Evolutionary conservation across 2,797 vertebrate species (phyloP).

Genomic region (Corythornis leucogaster): DNA sequence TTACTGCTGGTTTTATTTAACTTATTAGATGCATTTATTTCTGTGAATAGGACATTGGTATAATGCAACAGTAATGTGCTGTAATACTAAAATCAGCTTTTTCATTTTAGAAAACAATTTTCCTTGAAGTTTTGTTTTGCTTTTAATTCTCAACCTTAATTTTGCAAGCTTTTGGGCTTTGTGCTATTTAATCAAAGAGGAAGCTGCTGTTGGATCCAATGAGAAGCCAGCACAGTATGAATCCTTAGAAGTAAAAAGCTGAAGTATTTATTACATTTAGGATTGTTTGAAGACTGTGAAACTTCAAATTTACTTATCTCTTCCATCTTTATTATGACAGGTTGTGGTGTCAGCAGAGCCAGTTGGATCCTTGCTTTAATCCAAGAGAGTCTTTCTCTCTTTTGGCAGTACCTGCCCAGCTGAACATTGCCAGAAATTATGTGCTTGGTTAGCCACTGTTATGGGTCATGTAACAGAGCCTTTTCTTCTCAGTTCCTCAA

Average conservation of each 20-base stretch:
- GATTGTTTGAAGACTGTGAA: background rate
- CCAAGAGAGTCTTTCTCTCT: background rate
- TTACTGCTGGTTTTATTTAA: background rate
- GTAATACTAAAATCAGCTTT: background rate
- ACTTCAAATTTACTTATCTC: background rate
- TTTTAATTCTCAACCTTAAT: background rate
- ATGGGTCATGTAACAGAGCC: rapidly evolving
- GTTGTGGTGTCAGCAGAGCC: background rate
- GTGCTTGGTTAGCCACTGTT: background rate
- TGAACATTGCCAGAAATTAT: background rate
- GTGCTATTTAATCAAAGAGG: background rate
- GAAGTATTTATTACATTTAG: background rate
- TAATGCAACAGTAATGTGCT: background rate
- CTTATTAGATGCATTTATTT: background rate
- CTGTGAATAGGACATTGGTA: background rate
- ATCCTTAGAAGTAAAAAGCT: background rate
- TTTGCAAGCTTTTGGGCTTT: background rate
- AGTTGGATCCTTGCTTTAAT: background rate
- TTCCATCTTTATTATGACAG: background rate
- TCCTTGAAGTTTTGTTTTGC: background rate
- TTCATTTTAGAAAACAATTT: too few species aligned
- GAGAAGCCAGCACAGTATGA: background rate
- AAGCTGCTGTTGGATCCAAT: background rate
- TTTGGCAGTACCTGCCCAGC: background rate
- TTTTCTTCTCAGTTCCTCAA: background rate